Evolutionary conservation across 2,113 vertebrate genomes (phyloP).

Genomic region (Grammomys dolichurus): DNA sequence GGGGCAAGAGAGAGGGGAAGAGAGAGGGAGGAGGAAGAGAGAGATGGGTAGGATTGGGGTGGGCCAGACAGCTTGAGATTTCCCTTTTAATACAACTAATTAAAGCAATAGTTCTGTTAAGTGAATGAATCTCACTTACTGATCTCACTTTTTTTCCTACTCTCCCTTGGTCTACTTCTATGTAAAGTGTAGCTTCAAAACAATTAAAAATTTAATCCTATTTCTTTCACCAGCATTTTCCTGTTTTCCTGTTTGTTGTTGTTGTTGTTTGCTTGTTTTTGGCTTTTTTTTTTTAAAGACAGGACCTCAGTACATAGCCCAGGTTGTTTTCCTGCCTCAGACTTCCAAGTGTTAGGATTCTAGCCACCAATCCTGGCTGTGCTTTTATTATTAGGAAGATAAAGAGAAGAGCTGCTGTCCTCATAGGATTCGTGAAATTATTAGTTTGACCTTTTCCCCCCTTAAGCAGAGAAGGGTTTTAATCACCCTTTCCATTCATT

Average conservation of each 20-base stretch:
- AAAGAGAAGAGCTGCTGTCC: not conserved
- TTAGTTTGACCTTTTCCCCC: not conserved
- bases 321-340: not conserved
- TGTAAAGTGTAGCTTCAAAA: not conserved
- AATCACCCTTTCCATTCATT: slow-evolving; percentile 13
- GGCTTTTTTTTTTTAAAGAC: not conserved
- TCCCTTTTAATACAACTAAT: not conserved
- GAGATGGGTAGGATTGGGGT: too few relatives aligned
- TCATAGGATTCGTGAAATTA: not conserved
- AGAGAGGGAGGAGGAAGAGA: not conserved
- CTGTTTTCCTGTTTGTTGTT: not conserved
- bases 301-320: too few relatives aligned
- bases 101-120: not conserved
- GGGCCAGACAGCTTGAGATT: not conserved
- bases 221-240: not conserved
- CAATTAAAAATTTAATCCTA: not conserved
- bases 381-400: not conserved
- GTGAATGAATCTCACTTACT: not conserved
- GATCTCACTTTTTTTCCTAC: not conserved
- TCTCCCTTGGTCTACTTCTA: not conserved
- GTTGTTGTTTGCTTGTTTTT: not conserved
- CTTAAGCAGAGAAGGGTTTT: not conserved
- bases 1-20: not conserved
- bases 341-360: not conserved
- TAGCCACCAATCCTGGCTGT: not conserved